Conservation (phyloP, 2,797 vertebrate species). For the Muscicapa comitata region DNA sequence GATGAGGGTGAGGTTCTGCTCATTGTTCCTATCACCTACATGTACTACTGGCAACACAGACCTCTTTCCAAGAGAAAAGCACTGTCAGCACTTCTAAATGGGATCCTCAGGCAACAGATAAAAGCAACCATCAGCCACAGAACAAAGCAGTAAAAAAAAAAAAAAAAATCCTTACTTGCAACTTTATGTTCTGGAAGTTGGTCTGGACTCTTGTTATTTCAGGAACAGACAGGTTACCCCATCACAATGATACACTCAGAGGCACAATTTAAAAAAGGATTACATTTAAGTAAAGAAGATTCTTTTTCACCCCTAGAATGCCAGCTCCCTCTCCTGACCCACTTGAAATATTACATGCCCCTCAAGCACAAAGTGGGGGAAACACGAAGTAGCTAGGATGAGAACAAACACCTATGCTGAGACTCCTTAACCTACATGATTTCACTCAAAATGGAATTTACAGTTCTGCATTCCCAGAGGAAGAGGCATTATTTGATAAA, state of each 20-base stretch:
- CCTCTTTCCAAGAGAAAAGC: not conserved
- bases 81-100: not conserved
- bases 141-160: not conserved
- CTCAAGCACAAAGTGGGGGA: not conserved
- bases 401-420: not conserved
- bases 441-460: not conserved
- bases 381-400: not conserved
- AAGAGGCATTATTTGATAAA: not conserved
- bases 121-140: not conserved
- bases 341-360: not conserved
- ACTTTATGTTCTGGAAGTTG: not conserved
- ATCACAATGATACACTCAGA: not conserved
- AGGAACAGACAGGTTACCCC: not conserved
- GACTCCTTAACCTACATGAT: not conserved
- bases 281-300: not conserved
- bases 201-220: not conserved
- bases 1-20: conserved; percentile 9
- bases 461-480: not conserved
- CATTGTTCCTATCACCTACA: not conserved
- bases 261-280: not conserved
- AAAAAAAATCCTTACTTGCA: not conserved
- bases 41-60: not conserved
- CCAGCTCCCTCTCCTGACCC: conserved; percentile 42
- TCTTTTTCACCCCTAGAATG: not conserved
- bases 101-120: not conserved